A percentile compares a stretch with the other conserved stretches of the same genome.
Evolutionary conservation across 2,797 vertebrate genomes (phyloP).

Genomic region (Neosilurus hyrtlii): DNA sequence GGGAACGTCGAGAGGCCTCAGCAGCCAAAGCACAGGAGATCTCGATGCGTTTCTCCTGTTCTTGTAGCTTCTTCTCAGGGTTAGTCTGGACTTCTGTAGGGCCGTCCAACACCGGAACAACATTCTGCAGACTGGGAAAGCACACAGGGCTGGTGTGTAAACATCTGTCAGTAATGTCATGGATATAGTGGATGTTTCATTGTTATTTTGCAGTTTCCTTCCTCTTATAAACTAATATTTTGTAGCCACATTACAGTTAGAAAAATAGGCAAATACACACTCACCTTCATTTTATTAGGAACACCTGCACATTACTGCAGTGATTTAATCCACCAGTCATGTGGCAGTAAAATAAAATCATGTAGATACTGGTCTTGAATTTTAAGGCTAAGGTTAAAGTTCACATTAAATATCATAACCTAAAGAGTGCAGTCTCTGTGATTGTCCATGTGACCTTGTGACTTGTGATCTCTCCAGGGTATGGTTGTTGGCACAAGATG

Average conservation of each 20-base stretch:
- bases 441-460: no score
- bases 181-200: not conserved
- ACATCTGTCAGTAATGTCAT: not conserved
- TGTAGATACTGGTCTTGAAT: no score
- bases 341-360: no score
- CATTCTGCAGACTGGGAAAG: slow-evolving; percentile 84
- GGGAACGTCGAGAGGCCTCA: slow-evolving; percentile 90
- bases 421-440: no score
- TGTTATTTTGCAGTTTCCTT: not conserved
- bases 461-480: no score
- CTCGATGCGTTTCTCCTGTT: slow-evolving; percentile 96
- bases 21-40: slow-evolving; percentile 93
- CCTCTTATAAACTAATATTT: not conserved
- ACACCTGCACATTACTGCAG: not conserved
- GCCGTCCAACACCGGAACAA: slow-evolving; percentile 86
- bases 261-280: not conserved
- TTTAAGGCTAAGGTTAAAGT: no score
- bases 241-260: no score
- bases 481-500: no score
- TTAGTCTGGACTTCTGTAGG: slow-evolving; percentile 75
- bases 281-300: not conserved
- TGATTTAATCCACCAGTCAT: no score
- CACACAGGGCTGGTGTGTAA: slow-evolving; percentile 5
- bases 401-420: no score
- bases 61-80: slow-evolving; percentile 87